Base-by-base conservation (phyloP, 1,140 invertebrate genomes). In the Hestina assimilis region DNA sequence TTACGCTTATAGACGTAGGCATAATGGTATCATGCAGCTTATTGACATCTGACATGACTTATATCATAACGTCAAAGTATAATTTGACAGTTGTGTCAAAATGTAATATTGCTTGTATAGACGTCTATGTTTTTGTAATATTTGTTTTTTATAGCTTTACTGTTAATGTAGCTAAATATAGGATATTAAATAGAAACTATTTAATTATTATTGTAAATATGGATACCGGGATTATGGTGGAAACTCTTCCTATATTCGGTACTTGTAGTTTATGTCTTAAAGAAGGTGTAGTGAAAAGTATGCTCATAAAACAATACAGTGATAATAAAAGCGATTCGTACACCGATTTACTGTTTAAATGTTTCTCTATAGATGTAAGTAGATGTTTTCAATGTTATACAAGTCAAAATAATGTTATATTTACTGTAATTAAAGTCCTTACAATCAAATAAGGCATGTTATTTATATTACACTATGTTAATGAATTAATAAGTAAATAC, bases 281-380 rank as follows among this genome's bases (percentile, higher is more conserved):
- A 12, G 74, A 82, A 53, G 79, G 79, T 14, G 60, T 73, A 19
- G 81, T 84, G 3, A 75, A 82, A 56, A 87, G 79, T 80, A 87
- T 87, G 81, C 53, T 87, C 15, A 56, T 72, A 5, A 63, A 61
- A 35, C 50, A 76, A 21, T 66, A 65, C 53, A 60, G 66, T 28
- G 65, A 71, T 48, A 72, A 66, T 46, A 63, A 43, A 20, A 47
- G 56, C 2, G 74, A 79, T 62, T 60, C 68, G 4, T 84, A 83
- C 43, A 59, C 72, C 1, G 75, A 84, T 59, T 77, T 84, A 72
- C 45, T 87, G 19, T 17, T 74, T 7, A 75, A 78, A 59, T 83
- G 81, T 63, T 87, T 83, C 43, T 69, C 72, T 23, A 82, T 87
- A 15, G 75, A 87, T 66, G 83, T 87, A 63, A 84, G 83, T 83